These are phyloP conservation scores for Fratercula arctica DNA, from an alignment of 2,797 vertebrate species.

Conservation along the genomic window DNA sequence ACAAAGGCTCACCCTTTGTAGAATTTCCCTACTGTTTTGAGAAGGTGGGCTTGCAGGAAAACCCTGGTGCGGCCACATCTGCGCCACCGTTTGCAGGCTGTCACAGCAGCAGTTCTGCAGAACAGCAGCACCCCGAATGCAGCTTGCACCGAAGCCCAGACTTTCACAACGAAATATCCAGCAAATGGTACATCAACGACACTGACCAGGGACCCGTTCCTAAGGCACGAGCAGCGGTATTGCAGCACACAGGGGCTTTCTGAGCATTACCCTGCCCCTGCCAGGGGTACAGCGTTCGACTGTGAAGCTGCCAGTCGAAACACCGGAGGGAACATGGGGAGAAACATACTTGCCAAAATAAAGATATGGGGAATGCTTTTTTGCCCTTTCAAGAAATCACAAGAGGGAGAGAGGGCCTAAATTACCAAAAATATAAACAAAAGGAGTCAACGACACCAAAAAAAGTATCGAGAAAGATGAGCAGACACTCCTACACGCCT, in stretches of 20 bases:
- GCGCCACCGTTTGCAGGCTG: not conserved
- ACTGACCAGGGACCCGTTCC: rapidly evolving
- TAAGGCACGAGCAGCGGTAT: rapidly evolving
- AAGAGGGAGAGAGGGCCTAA: not conserved
- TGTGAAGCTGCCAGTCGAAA: not conserved
- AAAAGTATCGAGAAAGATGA: not conserved
- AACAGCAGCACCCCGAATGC: not conserved
- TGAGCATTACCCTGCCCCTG: not conserved
- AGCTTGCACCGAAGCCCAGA: not conserved
- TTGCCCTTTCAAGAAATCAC: not conserved
- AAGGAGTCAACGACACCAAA: not conserved
- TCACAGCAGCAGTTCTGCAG: not conserved
- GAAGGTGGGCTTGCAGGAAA: not conserved
- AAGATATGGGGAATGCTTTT: not conserved
- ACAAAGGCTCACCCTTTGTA: not conserved
- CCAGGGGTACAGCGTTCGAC: no score
- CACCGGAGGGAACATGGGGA: rapidly evolving
- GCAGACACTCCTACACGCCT: not conserved
- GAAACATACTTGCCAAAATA: not conserved
- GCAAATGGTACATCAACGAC: not conserved
- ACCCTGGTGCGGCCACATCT: rapidly evolving
- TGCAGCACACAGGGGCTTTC: not conserved
- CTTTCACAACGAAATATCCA: not conserved
- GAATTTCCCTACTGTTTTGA: not conserved
- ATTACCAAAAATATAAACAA: not conserved